Evolutionary conservation across 2,113 vertebrate genomes (phyloP).

Genomic region (Circaetus cinerascens): DNA sequence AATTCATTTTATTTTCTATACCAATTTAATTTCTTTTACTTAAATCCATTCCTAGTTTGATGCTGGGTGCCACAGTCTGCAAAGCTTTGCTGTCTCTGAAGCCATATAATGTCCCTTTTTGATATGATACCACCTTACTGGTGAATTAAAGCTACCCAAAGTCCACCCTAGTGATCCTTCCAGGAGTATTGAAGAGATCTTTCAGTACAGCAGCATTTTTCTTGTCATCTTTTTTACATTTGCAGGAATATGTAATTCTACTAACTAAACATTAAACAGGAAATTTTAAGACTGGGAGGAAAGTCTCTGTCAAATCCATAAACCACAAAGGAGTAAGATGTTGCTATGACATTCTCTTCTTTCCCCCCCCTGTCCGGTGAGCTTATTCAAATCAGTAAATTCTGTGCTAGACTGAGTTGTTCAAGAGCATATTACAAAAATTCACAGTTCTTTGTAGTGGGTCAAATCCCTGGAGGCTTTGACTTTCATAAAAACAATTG

Average conservation of each 20-base stretch:
- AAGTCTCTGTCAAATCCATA: background rate
- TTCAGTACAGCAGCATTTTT: background rate
- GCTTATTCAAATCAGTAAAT: background rate
- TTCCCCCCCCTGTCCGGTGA: fast-evolving
- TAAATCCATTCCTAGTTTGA: background rate
- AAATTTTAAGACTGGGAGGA: background rate
- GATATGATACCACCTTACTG: background rate
- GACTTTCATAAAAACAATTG: background rate
- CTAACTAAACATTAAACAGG: conserved; percentile 8
- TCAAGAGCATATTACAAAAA: background rate
- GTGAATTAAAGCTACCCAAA: background rate
- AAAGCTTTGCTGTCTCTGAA: background rate
- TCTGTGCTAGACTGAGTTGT: background rate
- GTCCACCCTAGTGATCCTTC: background rate
- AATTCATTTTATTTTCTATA: background rate
- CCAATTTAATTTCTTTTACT: background rate
- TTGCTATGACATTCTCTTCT: background rate
- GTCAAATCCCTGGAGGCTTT: background rate
- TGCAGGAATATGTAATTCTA: background rate
- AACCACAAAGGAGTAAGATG: background rate
- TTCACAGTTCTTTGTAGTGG: background rate
- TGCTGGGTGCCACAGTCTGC: background rate
- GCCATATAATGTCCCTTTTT: background rate
- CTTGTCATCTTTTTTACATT: background rate
- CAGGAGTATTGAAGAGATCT: background rate